These are phyloP conservation scores for Apamea crenata DNA, from an alignment of 2,888 invertebrate genomes.

Conservation along the genomic window DNA sequence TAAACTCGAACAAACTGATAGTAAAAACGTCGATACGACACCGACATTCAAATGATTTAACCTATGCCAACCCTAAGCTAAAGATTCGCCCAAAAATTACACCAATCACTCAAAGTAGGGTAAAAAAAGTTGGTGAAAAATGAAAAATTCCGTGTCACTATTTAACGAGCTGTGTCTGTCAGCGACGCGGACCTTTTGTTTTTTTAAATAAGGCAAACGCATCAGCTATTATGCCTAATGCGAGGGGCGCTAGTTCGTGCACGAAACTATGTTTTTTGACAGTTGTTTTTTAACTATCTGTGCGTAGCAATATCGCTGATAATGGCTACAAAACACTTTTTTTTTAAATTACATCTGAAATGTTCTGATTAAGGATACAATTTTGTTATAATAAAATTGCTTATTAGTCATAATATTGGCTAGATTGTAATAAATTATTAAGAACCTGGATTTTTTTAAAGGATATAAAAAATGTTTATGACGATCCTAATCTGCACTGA, in stretches of 20 bases:
- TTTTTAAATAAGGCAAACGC: constrained; percentile 81
- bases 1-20: background rate
- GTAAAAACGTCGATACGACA: constrained; percentile 17
- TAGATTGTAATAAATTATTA: no score
- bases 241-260: constrained; percentile 68
- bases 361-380: background rate
- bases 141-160: constrained; percentile 78
- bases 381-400: background rate
- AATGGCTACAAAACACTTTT: background rate
- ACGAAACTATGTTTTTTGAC: constrained; percentile 61
- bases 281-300: constrained; percentile 44
- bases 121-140: constrained; percentile 79
- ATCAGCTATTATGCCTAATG: constrained; percentile 78
- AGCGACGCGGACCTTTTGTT: constrained; percentile 76
- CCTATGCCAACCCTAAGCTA: constrained; percentile 47
- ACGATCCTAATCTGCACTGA: background rate
- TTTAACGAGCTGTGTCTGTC: constrained; percentile 84
- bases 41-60: background rate
- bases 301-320: constrained; percentile 9
- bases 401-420: background rate
- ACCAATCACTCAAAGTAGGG: constrained; percentile 80
- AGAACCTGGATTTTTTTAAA: background rate
- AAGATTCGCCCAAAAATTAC: constrained; percentile 76
- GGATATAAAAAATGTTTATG: background rate
- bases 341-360: background rate